These are phyloP conservation scores for Prochilodus magdalenae DNA, from an alignment of 2,113 vertebrate genomes.

Conservation along the genomic window DNA sequence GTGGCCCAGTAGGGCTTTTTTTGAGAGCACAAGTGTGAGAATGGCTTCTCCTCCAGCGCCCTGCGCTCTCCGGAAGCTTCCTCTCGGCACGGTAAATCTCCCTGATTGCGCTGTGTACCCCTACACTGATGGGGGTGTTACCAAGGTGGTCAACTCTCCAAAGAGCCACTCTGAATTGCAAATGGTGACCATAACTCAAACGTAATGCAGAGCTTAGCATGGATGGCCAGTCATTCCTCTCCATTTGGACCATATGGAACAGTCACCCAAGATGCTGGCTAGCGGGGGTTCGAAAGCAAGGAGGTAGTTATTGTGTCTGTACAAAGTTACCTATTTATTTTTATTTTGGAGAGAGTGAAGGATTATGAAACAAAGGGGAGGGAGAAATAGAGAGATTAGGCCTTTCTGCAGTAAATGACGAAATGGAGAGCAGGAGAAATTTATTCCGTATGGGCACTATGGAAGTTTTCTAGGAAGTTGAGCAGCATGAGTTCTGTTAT, in stretches of 20 bases:
- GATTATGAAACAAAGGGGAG: slow-evolving; percentile 1
- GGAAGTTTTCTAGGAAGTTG: neutral
- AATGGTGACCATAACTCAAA: slow-evolving; percentile 94
- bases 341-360: slow-evolving; percentile 39
- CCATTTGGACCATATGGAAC: slow-evolving; percentile 72
- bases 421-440: neutral
- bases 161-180: slow-evolving; percentile 95
- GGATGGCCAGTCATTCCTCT: slow-evolving; percentile 73
- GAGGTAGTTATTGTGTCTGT: slow-evolving; percentile 72
- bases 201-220: slow-evolving; percentile 88
- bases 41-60: slow-evolving; percentile 69
- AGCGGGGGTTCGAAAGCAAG: slow-evolving; percentile 53
- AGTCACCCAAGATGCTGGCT: slow-evolving; percentile 44
- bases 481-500: neutral
- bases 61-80: slow-evolving; percentile 68
- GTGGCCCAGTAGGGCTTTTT: slow-evolving; percentile 81
- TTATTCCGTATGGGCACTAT: neutral
- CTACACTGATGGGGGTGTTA: slow-evolving; percentile 75
- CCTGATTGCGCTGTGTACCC: slow-evolving; percentile 79
- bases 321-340: slow-evolving; percentile 73
- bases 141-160: slow-evolving; percentile 87
- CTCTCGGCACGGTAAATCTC: slow-evolving; percentile 78
- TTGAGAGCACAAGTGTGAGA: slow-evolving; percentile 71
- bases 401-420: neutral
- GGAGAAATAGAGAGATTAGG: slow-evolving; percentile 10